Conservation (phyloP, 2,113 vertebrate genomes). For the Trachemys scripta region DNA sequence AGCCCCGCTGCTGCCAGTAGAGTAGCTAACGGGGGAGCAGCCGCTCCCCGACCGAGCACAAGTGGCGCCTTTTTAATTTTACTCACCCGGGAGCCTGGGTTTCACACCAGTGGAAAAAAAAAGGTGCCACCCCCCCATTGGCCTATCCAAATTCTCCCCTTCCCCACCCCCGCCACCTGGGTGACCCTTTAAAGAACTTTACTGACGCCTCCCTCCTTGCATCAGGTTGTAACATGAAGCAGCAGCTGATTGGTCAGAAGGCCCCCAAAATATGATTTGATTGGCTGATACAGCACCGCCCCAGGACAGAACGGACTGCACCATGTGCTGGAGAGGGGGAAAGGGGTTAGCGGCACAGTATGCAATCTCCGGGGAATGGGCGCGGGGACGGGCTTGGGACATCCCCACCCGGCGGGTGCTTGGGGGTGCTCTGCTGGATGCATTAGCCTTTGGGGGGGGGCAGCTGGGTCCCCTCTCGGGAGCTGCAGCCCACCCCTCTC, state of each 20-base stretch:
- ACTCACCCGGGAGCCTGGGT: no score
- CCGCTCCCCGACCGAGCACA: no score
- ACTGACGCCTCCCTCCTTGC: neutral
- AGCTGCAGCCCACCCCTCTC: accelerated
- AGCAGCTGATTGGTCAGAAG: conserved; percentile 13
- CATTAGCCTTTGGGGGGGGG: neutral
- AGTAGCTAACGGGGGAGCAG: no score
- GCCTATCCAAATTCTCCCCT: neutral
- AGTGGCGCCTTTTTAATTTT: no score
- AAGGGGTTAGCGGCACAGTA: neutral
- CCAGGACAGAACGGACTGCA: neutral
- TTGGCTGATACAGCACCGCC: conserved; percentile 54
- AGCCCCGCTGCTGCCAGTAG: no score
- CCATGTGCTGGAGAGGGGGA: neutral
- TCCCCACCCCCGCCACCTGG: neutral
- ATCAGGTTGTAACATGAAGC: neutral
- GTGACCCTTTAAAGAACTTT: neutral
- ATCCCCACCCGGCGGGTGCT: neutral
- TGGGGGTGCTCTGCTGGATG: neutral
- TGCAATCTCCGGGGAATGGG: neutral
- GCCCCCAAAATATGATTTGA: neutral
- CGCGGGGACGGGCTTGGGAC: no score
- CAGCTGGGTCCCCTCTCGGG: no score
- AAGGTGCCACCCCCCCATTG: no score
- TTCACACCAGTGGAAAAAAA: no score